Evolutionary conservation across 2,888 invertebrate species (phyloP), one percentile per base, ranked within the genome.

Genomic region (Morpho achilles): DNA sequence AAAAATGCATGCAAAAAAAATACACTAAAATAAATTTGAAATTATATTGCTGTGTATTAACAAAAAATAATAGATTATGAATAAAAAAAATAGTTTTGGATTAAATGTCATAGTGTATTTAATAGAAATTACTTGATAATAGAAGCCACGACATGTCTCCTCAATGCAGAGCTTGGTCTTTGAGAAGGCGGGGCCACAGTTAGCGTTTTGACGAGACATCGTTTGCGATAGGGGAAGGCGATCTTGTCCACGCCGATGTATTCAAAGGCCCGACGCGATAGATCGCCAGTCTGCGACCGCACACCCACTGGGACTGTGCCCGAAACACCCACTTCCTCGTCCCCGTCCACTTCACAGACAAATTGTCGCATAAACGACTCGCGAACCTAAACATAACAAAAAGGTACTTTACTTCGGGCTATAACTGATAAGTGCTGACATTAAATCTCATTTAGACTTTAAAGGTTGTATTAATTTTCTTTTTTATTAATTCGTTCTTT

Each of bases 321-420:
- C 62, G 61, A 51, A 57, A 42, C 60, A 16, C 87, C 93, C 40
- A 87, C 83, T 65, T 94, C 94, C 76, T 96, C 96, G 56, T 96
- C 96, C 40, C 94, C 95, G 74, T 96, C 96, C 56, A 95, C 94
- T 76, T 97, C 97, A 70, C 95, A 95, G 1, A 98, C 96, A 83
- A 99, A 99, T 82, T 99, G 98, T 7, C 98, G 93, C 96, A 99
- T 99, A 82, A 99, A 99, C 69, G 99, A 99, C 82, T 99, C 99
- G 46, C 99, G 94, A 3, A 98, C 96, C 94, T 95, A 61, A n/a
- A n/a, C 16, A 16, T 16, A 16, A 16, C 16, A 1, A 16, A n/a
- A 16, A 16, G 16, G 1, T 16, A 16, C 16, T 16, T 16, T 16
- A 16, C 16, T 16, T 16, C 1, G 16, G 16, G 1, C 16, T 16